Conservation (phyloP, 2,113 vertebrate species). For the Variabilichromis moorii region DNA sequence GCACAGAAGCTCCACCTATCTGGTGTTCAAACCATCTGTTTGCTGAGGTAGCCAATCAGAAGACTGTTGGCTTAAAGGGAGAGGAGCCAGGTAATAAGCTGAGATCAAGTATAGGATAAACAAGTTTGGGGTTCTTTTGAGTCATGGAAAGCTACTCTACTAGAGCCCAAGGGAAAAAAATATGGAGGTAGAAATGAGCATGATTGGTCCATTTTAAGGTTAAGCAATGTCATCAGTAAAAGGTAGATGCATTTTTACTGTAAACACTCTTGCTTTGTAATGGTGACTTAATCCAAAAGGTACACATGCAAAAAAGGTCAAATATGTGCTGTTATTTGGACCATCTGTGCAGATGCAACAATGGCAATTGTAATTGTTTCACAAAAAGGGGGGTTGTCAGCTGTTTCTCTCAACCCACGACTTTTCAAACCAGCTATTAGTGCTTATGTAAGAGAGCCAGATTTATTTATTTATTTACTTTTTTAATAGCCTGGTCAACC, state of each 20-base stretch:
- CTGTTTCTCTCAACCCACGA: constrained; percentile 13
- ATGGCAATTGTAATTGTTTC: constrained; percentile 6
- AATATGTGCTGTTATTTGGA: not conserved
- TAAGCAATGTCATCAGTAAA: not conserved
- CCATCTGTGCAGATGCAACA: constrained; percentile 1
- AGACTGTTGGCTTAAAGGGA: not conserved
- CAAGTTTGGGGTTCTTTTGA: not conserved
- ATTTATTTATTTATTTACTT: not conserved
- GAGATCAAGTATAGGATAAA: not conserved
- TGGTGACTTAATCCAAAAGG: not conserved
- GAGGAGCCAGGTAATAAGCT: not conserved
- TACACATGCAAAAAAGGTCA: not conserved
- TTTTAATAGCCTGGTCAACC: not conserved
- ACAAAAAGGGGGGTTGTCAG: constrained; percentile 21
- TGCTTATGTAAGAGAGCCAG: constrained; percentile 14
- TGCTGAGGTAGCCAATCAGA: not conserved
- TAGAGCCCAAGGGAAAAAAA: not conserved
- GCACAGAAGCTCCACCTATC: not conserved
- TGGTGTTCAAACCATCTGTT: not conserved
- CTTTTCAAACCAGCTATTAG: constrained; percentile 32
- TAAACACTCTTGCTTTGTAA: not conserved
- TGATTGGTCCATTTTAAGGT: not conserved
- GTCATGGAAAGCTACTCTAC: not conserved
- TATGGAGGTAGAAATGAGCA: not conserved
- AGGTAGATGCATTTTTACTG: not conserved